Conservation (phyloP, 2,797 vertebrate genomes). For the Muraenolepis orangiensis region DNA sequence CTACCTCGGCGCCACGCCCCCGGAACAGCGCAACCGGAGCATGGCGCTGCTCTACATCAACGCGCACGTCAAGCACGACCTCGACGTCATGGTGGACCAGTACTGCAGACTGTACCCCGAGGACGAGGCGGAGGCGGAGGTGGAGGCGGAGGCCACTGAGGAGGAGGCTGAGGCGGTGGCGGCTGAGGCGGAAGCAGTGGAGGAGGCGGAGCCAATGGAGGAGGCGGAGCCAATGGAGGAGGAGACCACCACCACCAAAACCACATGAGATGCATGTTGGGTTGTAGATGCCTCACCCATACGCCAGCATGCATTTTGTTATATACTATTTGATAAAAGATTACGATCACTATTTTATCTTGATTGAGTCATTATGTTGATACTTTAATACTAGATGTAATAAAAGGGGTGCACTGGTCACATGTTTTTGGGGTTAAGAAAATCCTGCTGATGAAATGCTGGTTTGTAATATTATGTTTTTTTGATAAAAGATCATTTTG, state of each 20-base stretch:
- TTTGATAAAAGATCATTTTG: not conserved
- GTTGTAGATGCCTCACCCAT: not conserved
- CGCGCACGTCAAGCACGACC: constrained; percentile 86
- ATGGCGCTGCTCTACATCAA: constrained; percentile 87
- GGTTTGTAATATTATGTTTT: not conserved
- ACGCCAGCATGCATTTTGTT: not conserved
- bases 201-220: not conserved
- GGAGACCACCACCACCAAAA: not conserved
- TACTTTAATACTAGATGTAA: not conserved
- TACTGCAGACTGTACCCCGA: constrained; percentile 87
- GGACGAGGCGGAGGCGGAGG: constrained; percentile 62
- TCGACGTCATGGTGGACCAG: constrained; percentile 95
- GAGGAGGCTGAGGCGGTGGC: constrained; percentile 32
- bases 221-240: not conserved
- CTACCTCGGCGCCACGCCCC: constrained; percentile 78
- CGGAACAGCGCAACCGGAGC: constrained; percentile 80
- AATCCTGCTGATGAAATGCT: not conserved
- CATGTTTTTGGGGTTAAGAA: not conserved
- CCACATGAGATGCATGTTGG: not conserved
- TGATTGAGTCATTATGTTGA: not conserved
- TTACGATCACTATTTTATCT: not conserved
- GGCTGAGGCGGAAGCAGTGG: constrained; percentile 64
- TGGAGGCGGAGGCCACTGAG: constrained; percentile 19
- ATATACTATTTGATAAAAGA: no score
- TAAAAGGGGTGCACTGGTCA: not conserved